These are phyloP conservation scores for Ptilonorhynchus violaceus DNA, from an alignment of 2,113 vertebrate species.

Conservation along the genomic window DNA sequence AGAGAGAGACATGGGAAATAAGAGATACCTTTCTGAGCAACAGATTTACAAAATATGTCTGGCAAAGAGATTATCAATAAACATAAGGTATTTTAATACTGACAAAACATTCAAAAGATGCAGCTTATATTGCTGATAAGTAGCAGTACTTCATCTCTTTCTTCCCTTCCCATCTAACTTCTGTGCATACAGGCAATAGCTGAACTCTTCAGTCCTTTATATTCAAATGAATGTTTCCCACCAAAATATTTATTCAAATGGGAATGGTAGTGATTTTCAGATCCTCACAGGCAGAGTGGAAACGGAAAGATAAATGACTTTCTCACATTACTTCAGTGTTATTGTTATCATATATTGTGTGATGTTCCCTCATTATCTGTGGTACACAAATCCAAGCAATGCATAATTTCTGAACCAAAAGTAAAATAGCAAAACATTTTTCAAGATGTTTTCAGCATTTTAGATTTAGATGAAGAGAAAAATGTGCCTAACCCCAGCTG, in stretches of 20 bases:
- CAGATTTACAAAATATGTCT: conserved; percentile 20
- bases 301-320: conserved; percentile 73
- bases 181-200: neutral
- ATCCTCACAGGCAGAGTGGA: conserved; percentile 63
- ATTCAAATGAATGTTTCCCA: conserved; percentile 72
- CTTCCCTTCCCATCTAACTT: conserved; percentile 50
- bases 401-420: conserved; percentile 70
- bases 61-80: conserved; percentile 47
- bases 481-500: conserved; percentile 4
- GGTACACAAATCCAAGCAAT: conserved; percentile 61
- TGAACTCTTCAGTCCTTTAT: conserved; percentile 36
- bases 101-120: conserved; percentile 48
- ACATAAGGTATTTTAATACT: conserved; percentile 47
- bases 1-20: neutral
- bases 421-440: conserved; percentile 70
- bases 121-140: conserved; percentile 63
- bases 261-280: conserved; percentile 71
- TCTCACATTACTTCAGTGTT: conserved; percentile 64
- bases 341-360: conserved; percentile 67
- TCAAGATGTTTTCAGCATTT: conserved; percentile 63
- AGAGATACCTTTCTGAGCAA: conserved; percentile 10
- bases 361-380: conserved; percentile 72
- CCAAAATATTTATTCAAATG: conserved; percentile 75
- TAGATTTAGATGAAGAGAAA: conserved; percentile 61
- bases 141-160: conserved; percentile 43